Percentiles rank a stretch among this genome's conserved stretches.
phyloP scores from a whole-genome alignment of 2,113 vertebrate genomes.

The Mirounga angustirostris region DNA sequence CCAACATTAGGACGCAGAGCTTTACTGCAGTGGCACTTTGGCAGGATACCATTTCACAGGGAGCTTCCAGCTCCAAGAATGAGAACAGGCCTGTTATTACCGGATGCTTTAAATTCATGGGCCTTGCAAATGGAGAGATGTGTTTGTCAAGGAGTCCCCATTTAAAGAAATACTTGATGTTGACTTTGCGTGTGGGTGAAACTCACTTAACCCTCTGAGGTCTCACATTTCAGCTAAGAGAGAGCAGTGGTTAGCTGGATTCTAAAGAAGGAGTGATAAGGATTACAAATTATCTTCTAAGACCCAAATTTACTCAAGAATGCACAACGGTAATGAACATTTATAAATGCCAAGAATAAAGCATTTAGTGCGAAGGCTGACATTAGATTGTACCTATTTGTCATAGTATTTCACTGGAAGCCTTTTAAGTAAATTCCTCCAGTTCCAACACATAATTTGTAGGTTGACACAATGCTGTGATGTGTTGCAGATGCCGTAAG shows the following conservation, averaged over 20 bases:
- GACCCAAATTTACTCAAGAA: slow-evolving; percentile 72
- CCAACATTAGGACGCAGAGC: background rate
- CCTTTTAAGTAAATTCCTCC: slow-evolving; percentile 80
- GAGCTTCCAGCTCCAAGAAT: slow-evolving; percentile 54
- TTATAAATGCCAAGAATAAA: slow-evolving; percentile 79
- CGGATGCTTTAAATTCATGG: slow-evolving; percentile 86
- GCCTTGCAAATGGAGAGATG: slow-evolving; percentile 72
- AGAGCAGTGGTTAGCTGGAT: slow-evolving; percentile 47
- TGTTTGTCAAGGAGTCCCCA: slow-evolving; percentile 77
- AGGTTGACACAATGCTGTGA: slow-evolving; percentile 74
- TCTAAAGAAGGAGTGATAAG: slow-evolving; percentile 59
- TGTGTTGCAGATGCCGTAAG: slow-evolving; percentile 64
- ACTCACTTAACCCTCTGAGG: slow-evolving; percentile 68
- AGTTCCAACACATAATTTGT: slow-evolving; percentile 71
- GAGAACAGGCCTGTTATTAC: slow-evolving; percentile 86
- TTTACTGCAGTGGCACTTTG: slow-evolving; percentile 73
- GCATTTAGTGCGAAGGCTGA: slow-evolving; percentile 64
- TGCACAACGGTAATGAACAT: slow-evolving; percentile 69
- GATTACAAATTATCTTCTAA: slow-evolving; percentile 75
- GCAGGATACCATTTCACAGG: slow-evolving; percentile 81
- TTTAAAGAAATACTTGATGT: slow-evolving; percentile 76
- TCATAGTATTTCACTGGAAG: slow-evolving; percentile 75
- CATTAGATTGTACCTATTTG: slow-evolving; percentile 75
- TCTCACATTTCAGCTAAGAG: slow-evolving; percentile 66
- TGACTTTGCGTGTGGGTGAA: slow-evolving; percentile 66